phyloP scores from a whole-genome alignment of 2,797 vertebrate genomes.

The Poecilia gillii region DNA sequence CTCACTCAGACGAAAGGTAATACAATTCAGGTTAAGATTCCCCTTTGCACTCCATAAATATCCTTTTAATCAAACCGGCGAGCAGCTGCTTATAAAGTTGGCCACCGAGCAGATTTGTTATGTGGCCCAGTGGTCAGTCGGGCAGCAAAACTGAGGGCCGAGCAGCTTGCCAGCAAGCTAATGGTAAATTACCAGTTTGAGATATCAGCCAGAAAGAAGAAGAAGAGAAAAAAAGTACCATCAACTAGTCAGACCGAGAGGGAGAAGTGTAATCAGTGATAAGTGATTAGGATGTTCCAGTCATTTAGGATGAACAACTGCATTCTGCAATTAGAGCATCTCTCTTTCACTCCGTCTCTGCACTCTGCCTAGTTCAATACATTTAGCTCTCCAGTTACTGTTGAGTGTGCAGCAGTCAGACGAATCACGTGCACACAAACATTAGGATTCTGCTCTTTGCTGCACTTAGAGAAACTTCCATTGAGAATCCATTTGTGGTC shows the following conservation, averaged over 20 bases:
- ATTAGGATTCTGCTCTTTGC: constrained; percentile 67
- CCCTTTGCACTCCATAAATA: constrained; percentile 42
- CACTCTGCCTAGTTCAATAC: constrained; percentile 48
- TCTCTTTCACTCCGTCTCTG: constrained; percentile 39
- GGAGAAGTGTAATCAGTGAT: constrained; percentile 67
- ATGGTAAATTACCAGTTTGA: constrained; percentile 53
- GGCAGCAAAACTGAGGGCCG: constrained; percentile 34
- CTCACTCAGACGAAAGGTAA: constrained; percentile 27
- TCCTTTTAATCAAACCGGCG: constrained; percentile 33
- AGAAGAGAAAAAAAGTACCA: constrained; percentile 24
- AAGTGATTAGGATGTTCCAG: constrained; percentile 69
- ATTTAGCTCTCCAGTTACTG: constrained; percentile 62
- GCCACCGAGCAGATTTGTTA: constrained; percentile 42
- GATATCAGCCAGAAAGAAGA: constrained; percentile 21
- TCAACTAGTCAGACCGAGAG: constrained; percentile 41
- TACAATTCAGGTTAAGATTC: constrained; percentile 26
- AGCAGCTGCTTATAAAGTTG: constrained; percentile 30
- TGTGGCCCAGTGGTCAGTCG: constrained; percentile 31
- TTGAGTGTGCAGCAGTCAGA: constrained; percentile 31
- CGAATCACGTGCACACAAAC: constrained; percentile 48
- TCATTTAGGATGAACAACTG: constrained; percentile 63
- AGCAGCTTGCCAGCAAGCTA: constrained; percentile 37
- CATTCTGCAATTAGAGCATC: constrained; percentile 60
- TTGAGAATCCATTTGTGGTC: constrained; percentile 71
- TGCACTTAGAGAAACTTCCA: constrained; percentile 71